Conservation (phyloP, 2,888 invertebrate genomes). For the Hirtodrosophila alboralis region DNA sequence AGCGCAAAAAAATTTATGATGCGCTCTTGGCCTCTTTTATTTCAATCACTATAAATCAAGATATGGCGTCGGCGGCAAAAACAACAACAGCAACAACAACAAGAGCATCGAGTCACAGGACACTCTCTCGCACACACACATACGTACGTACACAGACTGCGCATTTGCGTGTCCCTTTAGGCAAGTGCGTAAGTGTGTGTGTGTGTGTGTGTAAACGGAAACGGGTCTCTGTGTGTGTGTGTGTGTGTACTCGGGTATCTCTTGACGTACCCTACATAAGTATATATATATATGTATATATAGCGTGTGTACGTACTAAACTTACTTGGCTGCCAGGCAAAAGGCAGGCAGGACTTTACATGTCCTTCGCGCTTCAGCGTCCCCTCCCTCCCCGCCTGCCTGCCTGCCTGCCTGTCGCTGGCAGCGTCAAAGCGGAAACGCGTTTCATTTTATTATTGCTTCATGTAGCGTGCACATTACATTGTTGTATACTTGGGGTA, state of each 20-base stretch:
- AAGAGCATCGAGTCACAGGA: slow-evolving; percentile 18
- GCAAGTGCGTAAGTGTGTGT: slow-evolving; percentile 23
- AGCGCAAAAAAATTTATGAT: slow-evolving; percentile 77
- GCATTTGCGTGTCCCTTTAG: slow-evolving; percentile 68
- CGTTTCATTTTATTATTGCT: slow-evolving; percentile 78
- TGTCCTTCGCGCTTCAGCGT: slow-evolving; percentile 29
- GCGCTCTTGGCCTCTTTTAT: slow-evolving; percentile 79
- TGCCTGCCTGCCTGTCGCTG: slow-evolving; percentile 18
- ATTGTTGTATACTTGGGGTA: slow-evolving; percentile 56
- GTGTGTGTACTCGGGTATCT: slow-evolving; percentile 23
- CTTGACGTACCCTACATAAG: slow-evolving; percentile 44
- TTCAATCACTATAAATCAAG: slow-evolving; percentile 81
- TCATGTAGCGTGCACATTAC: slow-evolving; percentile 77
- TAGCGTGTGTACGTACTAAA: slow-evolving; percentile 44
- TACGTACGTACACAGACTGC: slow-evolving; percentile 43
- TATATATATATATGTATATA: too few species aligned
- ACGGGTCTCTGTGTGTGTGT: slow-evolving; percentile 56
- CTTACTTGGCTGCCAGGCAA: slow-evolving; percentile 50
- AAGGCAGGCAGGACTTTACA: slow-evolving; percentile 55
- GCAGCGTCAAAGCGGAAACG: slow-evolving; percentile 69
- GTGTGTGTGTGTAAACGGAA: slow-evolving; percentile 55
- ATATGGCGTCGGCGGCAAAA: slow-evolving; percentile 64
- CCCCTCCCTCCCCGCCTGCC: not conserved
- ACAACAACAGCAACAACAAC: slow-evolving; percentile 38
- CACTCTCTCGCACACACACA: slow-evolving; percentile 16